Evolutionary conservation across 2,888 invertebrate species (phyloP).

Genomic region (Mesochorus sp.): DNA sequence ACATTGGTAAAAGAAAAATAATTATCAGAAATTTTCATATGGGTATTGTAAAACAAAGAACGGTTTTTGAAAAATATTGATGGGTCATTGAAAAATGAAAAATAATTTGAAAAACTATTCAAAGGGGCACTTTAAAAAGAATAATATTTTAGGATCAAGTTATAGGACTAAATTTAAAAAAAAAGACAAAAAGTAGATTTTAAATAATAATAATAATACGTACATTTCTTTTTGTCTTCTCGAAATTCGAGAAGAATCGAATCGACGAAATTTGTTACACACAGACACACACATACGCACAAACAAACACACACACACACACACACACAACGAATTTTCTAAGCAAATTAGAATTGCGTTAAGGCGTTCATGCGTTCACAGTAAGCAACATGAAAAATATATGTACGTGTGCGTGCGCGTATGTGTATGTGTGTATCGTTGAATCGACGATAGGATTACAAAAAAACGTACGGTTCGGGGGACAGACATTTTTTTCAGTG

Average conservation of each 20-base stretch:
- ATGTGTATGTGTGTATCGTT: neutral
- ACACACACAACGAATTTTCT: conserved; percentile 5
- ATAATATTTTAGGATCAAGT: no score
- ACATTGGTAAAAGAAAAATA: no score
- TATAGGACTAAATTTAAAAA: no score
- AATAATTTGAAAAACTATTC: neutral
- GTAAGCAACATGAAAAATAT: conserved; percentile 16
- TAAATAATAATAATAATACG: conserved; percentile 43
- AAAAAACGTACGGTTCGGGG: conserved; percentile 16
- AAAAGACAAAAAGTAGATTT: no score
- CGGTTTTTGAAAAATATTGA: no score
- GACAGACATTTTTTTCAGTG: neutral
- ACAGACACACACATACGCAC: neutral
- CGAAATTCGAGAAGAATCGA: conserved; percentile 28
- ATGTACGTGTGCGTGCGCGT: conserved; percentile 5
- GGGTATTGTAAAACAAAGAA: no score
- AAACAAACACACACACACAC: conserved; percentile 7
- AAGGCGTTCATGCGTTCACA: conserved; percentile 38
- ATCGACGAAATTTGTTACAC: neutral
- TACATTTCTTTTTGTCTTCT: conserved; percentile 31
- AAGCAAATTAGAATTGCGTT: conserved; percentile 33
- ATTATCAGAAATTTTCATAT: no score
- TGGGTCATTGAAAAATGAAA: no score
- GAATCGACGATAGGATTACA: neutral
- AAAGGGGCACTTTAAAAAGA: neutral